Base-by-base conservation (phyloP, 2,888 invertebrate species). In the Rhagonycha fulva region DNA sequence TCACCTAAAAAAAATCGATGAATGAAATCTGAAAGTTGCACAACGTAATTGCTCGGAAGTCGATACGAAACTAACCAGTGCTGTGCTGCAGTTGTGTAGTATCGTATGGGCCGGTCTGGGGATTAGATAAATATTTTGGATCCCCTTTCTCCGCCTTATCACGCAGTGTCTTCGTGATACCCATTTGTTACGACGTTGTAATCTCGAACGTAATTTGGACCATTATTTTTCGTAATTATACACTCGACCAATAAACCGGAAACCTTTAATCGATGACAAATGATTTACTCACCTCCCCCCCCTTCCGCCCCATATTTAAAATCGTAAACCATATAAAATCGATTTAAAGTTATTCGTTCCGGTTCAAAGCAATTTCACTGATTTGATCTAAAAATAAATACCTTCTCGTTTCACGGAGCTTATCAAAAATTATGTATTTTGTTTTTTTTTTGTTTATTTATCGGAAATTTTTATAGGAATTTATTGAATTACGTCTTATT, bases 111-210 rank as follows among this genome's bases (percentile, higher is more conserved):
- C 47, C 47, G 47, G 47, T 47, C 47, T 47, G 47, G 47, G 47
- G 47, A 47, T 66, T 26, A 66, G 63, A 24, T 26, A 24, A 23
- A 66, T 24, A 24, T 62, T 66, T 66, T 47, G 47, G n/a, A 66
- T 66, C 63, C 63, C 63, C 63, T 66, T 62, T 66, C 63, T 24
- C 63, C 63, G 26, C 63, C 26, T n/a, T 66, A 66, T n/a, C 63
- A 66, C 63, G 63, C 63, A 66, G 23, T 26, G 63, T 66, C 63
- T 66, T 66, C 63, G 63, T 66, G 63, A 66, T 66, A 66, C n/a
- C 24, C 72, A 72, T 47, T 47, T 47, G n/a, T 47, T 47, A 47
- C 47, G 47, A n/a, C 47, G n/a, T 47, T n/a, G n/a, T 3, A 47
- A 47, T 47, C 47, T n/a, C n/a, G n/a, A n/a, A 7, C 47, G 47